Evolutionary conservation across 2,113 vertebrate genomes (phyloP).

Genomic region (Oreocharis arfaki): DNA sequence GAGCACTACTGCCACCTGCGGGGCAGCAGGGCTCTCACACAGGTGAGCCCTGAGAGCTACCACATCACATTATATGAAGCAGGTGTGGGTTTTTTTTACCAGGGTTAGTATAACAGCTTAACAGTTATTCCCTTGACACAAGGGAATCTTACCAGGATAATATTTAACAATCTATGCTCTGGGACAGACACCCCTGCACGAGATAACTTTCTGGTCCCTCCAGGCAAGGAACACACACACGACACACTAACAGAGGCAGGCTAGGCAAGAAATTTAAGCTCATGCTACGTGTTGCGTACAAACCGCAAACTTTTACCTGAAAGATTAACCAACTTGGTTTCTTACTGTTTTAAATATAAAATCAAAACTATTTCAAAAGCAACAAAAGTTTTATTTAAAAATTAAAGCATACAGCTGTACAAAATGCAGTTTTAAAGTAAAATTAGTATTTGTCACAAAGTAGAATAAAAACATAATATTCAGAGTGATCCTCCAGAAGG

Average conservation of each 20-base stretch:
- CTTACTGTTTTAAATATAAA: neutral
- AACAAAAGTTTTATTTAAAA: neutral
- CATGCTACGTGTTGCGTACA: neutral
- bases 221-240: neutral
- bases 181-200: neutral
- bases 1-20: constrained; percentile 7
- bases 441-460: neutral
- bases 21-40: neutral
- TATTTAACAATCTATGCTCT: neutral
- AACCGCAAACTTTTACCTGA: neutral
- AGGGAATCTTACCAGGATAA: neutral
- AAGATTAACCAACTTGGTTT: neutral
- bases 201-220: neutral
- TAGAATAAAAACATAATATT: neutral
- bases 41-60: neutral
- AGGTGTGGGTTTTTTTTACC: neutral
- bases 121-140: neutral
- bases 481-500: no score
- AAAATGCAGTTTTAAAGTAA: neutral
- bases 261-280: neutral
- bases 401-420: neutral
- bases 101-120: neutral
- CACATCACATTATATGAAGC: neutral
- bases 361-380: neutral
- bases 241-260: neutral